A percentile compares a stretch with the other conserved stretches of the same genome.
These are phyloP conservation scores for Macroteleia sp. DNA, from an alignment of 2,888 invertebrate species.

Conservation along the genomic window DNA sequence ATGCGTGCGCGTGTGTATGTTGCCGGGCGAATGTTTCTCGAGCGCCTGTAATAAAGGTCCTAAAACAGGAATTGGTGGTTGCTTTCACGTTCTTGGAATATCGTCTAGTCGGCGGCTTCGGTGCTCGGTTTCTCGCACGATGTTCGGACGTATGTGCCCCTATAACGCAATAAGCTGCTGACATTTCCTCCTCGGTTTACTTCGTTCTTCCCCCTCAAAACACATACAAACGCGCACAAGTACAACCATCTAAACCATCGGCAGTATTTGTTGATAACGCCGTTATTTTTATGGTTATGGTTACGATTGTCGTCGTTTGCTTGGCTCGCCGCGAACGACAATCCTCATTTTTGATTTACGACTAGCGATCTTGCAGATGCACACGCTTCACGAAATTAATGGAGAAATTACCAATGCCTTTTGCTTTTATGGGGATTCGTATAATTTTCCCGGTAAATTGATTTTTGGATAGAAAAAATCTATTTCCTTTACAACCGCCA, in stretches of 20 bases:
- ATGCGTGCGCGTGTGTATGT: conserved; percentile 35
- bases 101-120: conserved; percentile 47
- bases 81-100: conserved; percentile 62
- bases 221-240: too few relatives aligned
- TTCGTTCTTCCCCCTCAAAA: not conserved
- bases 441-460: too few relatives aligned
- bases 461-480: too few relatives aligned
- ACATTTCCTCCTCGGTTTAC: conserved; percentile 27
- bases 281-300: conserved; percentile 27
- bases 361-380: too few relatives aligned
- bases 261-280: conserved; percentile 27
- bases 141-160: conserved; percentile 2
- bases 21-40: conserved; percentile 33
- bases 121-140: conserved; percentile 31
- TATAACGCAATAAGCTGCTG: conserved; percentile 35
- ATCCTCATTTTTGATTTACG: conserved; percentile 14
- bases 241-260: too few relatives aligned
- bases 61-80: conserved; percentile 64
- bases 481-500: too few relatives aligned
- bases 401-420: too few relatives aligned
- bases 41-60: conserved; percentile 60
- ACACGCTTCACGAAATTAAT: too few relatives aligned
- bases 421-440: too few relatives aligned
- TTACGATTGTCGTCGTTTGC: not conserved
- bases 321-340: too few relatives aligned